Evolutionary conservation across 2,113 vertebrate species (phyloP), one percentile per base, ranked within the genome.

Genomic region (Hippocampus mohnikei): DNA sequence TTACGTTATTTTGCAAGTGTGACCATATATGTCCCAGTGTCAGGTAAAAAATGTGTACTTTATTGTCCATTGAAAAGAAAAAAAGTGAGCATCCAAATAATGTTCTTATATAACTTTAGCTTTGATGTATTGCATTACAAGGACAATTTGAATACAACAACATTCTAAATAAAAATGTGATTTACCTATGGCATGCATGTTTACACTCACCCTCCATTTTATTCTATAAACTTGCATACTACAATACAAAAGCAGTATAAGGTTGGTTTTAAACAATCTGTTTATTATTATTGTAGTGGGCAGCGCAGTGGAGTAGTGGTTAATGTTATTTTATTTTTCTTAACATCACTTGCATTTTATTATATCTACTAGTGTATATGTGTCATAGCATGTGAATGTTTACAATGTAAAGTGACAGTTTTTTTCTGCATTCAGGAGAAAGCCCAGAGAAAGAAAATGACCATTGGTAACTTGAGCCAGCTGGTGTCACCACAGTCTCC

Each of bases 401-500:
- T 37, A 37, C 59, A 61, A 23, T 42, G 40, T 44, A 15, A 8
- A 65, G 11, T 25, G 12, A 46, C 37, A 42, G 9, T 64, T 11
- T 64, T 33, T 42, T 64, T 78, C 44, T 73, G 12, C 69, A 53
- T 82, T 70, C 71, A 93, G 91, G 88, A 91, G 33, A 86, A 73
- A 52, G 50, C 55, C 25, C 69, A 29, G 59, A 83, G 62, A 69
- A 85, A 84, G 71, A 71, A 71, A 56, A 21, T 56, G 25, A 67
- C 83, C 59, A 69, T 89, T n/a, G 53, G 82, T 2, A 82, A 85
- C 73, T 68, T 92, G 81, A 80, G 84, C 58, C 89, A 90, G 85
- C 84, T 92, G 60, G 85, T 91, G 77, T 90, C 90, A 1, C 82
- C 71, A 1, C 82, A 88, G 76, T 84, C 75, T 81, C 88, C 88